Conservation (phyloP, 2,888 invertebrate genomes). For the Adelognathus sp. region DNA sequence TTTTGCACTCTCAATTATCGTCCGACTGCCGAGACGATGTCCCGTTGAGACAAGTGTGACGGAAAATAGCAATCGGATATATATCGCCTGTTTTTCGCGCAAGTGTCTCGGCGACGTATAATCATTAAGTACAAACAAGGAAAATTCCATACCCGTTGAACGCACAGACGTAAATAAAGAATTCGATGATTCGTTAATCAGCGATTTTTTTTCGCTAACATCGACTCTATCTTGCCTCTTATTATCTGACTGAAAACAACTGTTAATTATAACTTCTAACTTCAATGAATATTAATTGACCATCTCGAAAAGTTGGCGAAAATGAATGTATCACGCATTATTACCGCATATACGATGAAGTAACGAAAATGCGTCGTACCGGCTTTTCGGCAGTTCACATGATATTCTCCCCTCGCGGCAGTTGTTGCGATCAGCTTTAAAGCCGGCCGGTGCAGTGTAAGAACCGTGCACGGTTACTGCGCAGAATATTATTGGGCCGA, state of each 20-base stretch:
- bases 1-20: no score
- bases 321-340: not conserved
- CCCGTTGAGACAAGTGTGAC: no score
- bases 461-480: slow-evolving; percentile 42
- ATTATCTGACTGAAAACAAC: no score
- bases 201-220: no score
- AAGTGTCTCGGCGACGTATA: no score
- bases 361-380: not conserved
- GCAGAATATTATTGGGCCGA: slow-evolving; percentile 35
- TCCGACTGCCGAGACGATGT: no score
- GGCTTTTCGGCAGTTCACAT: not conserved
- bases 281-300: not conserved
- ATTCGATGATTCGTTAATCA: not conserved
- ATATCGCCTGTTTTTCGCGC: not conserved
- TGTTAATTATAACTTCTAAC: no score
- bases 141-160: not conserved
- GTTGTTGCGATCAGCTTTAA: slow-evolving; percentile 12
- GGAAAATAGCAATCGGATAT: no score
- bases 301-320: not conserved
- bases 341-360: not conserved
- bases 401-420: not conserved
- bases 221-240: no score
- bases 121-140: not conserved
- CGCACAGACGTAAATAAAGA: not conserved
- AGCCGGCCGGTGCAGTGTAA: not conserved